Conservation (phyloP, 2,113 vertebrate genomes). For the Syngnathus scovelli region DNA sequence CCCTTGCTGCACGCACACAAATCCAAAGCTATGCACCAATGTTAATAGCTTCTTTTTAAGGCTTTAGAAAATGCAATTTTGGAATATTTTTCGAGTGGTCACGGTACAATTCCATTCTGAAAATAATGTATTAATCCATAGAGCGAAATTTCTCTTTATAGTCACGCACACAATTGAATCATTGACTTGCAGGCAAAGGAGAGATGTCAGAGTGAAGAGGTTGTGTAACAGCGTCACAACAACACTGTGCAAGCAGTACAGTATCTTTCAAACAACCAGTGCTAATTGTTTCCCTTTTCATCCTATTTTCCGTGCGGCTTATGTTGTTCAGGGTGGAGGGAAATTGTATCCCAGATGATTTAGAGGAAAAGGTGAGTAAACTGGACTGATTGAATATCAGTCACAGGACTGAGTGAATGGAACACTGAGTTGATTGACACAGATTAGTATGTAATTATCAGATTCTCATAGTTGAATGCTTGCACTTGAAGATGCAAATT, state of each 20-base stretch:
- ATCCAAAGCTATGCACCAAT: background rate
- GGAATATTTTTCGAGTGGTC: background rate
- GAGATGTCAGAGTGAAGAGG: background rate
- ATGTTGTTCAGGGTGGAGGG: background rate
- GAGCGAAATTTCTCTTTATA: background rate
- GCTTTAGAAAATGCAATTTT: background rate
- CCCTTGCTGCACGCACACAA: background rate
- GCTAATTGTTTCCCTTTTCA: background rate
- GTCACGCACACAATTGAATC: background rate
- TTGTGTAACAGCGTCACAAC: background rate
- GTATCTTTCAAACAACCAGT: background rate
- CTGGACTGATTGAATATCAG: background rate
- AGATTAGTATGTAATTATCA: background rate
- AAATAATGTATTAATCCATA: background rate
- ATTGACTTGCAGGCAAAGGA: background rate
- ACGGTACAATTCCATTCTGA: background rate
- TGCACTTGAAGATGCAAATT: conserved; percentile 8
- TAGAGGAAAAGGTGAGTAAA: background rate
- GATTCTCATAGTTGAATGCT: background rate
- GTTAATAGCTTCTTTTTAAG: background rate
- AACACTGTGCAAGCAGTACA: background rate
- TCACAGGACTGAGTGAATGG: background rate
- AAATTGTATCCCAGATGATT: background rate
- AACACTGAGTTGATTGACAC: background rate
- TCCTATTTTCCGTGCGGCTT: background rate